phyloP scores from a whole-genome alignment of 2,113 vertebrate genomes.

The Apeltes quadracus region DNA sequence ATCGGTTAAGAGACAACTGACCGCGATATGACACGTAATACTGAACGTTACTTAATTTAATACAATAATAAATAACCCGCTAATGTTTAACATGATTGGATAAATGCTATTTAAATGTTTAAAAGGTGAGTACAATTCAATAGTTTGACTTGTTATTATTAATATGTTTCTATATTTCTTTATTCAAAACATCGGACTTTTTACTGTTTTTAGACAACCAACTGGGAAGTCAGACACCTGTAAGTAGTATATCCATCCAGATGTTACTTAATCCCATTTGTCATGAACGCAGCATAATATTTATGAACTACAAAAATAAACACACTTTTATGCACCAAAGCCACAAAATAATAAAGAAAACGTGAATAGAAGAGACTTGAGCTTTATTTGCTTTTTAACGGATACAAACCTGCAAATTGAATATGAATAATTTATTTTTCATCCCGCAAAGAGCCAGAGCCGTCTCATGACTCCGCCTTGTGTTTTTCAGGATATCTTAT shows the following conservation, averaged over 20 bases:
- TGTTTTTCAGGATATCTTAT: conserved; percentile 87
- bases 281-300: not conserved
- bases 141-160: not conserved
- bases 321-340: not conserved
- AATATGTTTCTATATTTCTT: not conserved
- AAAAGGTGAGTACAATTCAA: not conserved
- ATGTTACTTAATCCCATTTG: not conserved
- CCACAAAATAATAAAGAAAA: not conserved
- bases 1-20: not conserved
- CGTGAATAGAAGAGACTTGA: not conserved
- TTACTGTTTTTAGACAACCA: not conserved
- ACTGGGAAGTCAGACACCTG: not conserved
- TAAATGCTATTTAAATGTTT: not conserved
- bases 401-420: not conserved
- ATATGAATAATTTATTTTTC: not conserved
- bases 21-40: not conserved
- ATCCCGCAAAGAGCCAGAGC: not conserved
- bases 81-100: not conserved
- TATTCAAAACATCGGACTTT: not conserved
- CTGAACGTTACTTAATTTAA: not conserved
- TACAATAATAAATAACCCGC: not conserved
- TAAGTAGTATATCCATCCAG: not conserved
- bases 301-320: not conserved
- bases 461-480: not conserved
- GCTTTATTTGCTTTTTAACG: not conserved